phyloP scores from a whole-genome alignment of 2,888 invertebrate genomes.

The Orchesella flavescens region DNA sequence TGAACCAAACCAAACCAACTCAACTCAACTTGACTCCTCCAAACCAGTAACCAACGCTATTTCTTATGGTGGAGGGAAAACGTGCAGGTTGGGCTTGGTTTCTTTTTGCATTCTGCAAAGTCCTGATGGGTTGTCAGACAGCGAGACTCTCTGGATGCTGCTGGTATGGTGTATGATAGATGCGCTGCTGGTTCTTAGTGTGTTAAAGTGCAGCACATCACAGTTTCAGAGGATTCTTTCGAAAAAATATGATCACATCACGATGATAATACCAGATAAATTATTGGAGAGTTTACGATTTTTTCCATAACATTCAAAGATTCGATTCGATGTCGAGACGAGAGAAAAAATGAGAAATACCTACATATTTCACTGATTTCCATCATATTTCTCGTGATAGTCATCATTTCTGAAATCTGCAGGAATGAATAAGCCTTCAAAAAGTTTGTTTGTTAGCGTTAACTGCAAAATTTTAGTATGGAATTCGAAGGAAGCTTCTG shows the following conservation, averaged over 20 bases:
- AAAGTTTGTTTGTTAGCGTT: no score
- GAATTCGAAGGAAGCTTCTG: no score
- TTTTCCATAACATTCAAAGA: slow-evolving; percentile 1
- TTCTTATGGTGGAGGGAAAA: neutral
- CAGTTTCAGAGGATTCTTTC: no score
- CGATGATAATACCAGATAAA: slow-evolving; percentile 26
- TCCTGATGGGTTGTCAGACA: slow-evolving; percentile 8
- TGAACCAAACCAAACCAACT: neutral
- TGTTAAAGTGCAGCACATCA: no score
- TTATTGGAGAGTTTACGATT: slow-evolving; percentile 24
- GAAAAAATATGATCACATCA: no score
- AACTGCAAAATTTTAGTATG: no score
- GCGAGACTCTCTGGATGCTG: neutral
- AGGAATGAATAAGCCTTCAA: no score
- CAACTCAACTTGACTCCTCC: slow-evolving; percentile 13
- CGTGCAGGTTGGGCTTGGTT: slow-evolving; percentile 30
- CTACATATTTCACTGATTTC: slow-evolving; percentile 18
- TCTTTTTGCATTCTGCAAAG: slow-evolving; percentile 7
- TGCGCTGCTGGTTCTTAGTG: neutral
- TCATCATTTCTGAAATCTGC: neutral
- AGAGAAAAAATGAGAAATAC: no score
- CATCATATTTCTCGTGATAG: slow-evolving; percentile 21
- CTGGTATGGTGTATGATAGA: neutral
- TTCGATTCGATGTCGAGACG: no score
- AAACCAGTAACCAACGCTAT: neutral